Base-by-base conservation (phyloP, 1,140 invertebrate genomes). In the Heliothis subflexa region DNA sequence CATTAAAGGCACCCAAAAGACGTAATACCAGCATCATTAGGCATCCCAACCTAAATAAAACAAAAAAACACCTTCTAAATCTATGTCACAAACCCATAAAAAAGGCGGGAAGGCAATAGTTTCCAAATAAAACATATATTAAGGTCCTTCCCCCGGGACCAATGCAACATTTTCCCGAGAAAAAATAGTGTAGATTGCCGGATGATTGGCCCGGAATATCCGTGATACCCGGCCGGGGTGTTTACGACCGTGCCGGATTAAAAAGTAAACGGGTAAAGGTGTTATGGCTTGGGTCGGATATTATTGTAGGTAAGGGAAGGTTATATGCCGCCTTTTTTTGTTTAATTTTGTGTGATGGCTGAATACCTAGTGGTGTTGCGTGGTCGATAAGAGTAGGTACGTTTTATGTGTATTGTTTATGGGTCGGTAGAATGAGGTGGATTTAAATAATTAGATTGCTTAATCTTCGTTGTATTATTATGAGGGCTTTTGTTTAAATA, bases 201-300 rank as follows among this genome's bases (percentile, higher is more conserved):
- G 85, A 93, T 93, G 84, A 93, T 91, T 89, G 91, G 77, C 76
- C 82, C 83, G 78, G 86, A 81, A 86, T 91, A 91, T 90, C 90
- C 88, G 85, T 90, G 86, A 91, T 92, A 68, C 80, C 78, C 85
- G 85, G 85, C 80, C 84, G 77, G 83, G 77, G 59, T 86, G 81
- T 92, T 92, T 91, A 92, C 89, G 91, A 89, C 82, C 82, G 77
- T 70, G 62, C 85, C 84, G 83, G 86, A 89, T 91, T 88, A 88
- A 88, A 91, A 86, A 86, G 83, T 89, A 86, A 89, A 82, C 78
- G 79, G 72, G 82, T 79, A 68, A 77, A 77, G 74, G 74, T 77
- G 74, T 78, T 71, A 78, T 71, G 28, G 59, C 71, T 57, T 71
- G 64, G 83, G n/a, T 9, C 55, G 62, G 16, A 64, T 82, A 85